Percentiles rank a stretch among this genome's conserved stretches.
phyloP scores from a whole-genome alignment of 2,113 vertebrate genomes.

The Malurus melanocephalus region DNA sequence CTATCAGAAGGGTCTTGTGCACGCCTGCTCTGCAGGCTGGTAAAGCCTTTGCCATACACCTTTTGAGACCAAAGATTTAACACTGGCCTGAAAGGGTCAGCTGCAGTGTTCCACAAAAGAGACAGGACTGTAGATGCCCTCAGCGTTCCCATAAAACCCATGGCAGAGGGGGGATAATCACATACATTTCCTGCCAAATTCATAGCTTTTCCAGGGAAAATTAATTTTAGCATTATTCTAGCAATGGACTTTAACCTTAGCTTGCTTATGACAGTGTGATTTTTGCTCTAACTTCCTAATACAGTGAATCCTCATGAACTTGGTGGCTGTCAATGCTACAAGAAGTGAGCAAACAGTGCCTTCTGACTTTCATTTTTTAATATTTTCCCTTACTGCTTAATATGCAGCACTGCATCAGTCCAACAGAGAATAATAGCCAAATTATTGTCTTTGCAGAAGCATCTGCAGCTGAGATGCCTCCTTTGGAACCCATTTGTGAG shows the following conservation, averaged over 20 bases:
- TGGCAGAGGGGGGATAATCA: background rate
- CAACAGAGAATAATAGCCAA: background rate
- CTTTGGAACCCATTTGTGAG: background rate
- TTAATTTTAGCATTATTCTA: background rate
- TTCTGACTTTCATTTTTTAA: background rate
- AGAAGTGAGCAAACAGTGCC: background rate
- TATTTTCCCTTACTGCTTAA: conserved; percentile 2
- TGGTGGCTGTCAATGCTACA: background rate
- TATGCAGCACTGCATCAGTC: conserved; percentile 7
- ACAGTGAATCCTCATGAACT: background rate
- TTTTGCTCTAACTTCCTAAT: background rate
- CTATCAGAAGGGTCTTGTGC: background rate
- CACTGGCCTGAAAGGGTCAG: background rate
- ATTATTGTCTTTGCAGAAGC: background rate
- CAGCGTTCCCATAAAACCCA: accelerated
- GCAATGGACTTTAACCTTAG: background rate
- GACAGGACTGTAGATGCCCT: background rate
- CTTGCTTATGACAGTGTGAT: background rate
- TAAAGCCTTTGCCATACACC: background rate
- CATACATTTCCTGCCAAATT: background rate
- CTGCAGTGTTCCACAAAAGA: background rate
- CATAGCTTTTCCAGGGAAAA: background rate
- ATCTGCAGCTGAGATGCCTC: background rate
- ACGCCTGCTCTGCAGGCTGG: background rate
- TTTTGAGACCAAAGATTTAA: background rate